Evolutionary conservation across 2,888 invertebrate species (phyloP).

Genomic region (Eristalis arbustorum): DNA sequence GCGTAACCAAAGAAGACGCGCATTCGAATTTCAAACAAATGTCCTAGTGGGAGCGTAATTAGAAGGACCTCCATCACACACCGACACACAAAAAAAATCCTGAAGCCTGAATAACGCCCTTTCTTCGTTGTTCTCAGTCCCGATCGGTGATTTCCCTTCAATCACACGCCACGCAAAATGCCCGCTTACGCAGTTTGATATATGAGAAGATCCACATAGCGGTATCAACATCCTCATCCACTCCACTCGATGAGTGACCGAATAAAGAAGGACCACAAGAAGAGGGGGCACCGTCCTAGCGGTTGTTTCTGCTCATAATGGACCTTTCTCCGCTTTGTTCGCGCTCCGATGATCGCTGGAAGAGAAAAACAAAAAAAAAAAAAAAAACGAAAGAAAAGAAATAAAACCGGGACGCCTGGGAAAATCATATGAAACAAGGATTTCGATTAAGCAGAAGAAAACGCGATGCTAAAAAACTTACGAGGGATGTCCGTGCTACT

Average conservation of each 20-base stretch:
- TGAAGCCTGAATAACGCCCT: constrained; percentile 27
- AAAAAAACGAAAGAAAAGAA: neutral
- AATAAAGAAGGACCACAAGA: constrained; percentile 49
- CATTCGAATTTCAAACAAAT: constrained; percentile 40
- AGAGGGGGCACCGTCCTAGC: constrained; percentile 47
- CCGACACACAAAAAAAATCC: constrained; percentile 5
- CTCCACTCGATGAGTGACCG: constrained; percentile 61
- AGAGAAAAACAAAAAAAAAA: neutral
- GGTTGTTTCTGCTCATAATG: constrained; percentile 59
- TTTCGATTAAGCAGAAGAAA: constrained; percentile 5
- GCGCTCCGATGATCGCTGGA: neutral
- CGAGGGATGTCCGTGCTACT: constrained; percentile 31
- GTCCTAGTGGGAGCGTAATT: constrained; percentile 64
- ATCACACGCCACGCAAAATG: constrained; percentile 62
- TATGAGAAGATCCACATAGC: constrained; percentile 68
- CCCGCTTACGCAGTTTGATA: constrained; percentile 65
- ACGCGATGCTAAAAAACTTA: neutral
- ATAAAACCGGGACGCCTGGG: constrained; percentile 47
- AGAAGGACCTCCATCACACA: constrained; percentile 45
- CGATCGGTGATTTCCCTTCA: constrained; percentile 41
- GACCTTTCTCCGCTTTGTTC: constrained; percentile 52
- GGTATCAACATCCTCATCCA: constrained; percentile 70
- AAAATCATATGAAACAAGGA: constrained; percentile 51
- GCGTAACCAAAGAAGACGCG: constrained; percentile 57
- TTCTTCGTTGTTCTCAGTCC: constrained; percentile 33